phyloP scores from a whole-genome alignment of 1,140 invertebrate genomes.

The Heliothis subflexa region DNA sequence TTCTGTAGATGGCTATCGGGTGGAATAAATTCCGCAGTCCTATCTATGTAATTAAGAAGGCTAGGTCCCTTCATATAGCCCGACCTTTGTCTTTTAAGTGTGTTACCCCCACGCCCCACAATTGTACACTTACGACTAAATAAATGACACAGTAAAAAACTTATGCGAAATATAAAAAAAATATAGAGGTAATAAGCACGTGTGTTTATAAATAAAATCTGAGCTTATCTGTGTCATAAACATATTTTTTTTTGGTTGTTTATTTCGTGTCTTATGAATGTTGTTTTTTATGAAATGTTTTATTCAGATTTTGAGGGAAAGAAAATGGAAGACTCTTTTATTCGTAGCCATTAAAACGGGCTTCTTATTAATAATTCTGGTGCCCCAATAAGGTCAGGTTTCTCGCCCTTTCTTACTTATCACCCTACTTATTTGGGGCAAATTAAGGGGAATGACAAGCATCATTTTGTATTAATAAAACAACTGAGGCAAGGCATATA shows the following conservation, averaged over 20 bases:
- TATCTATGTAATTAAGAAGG: slow-evolving; percentile 55
- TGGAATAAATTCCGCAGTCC: slow-evolving; percentile 55
- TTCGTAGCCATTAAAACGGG: not conserved
- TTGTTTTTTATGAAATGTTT: not conserved
- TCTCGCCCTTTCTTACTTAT: not conserved
- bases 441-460: slow-evolving; percentile 24
- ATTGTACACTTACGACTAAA: slow-evolving; percentile 16
- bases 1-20: slow-evolving; percentile 44
- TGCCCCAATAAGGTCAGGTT: not conserved
- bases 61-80: slow-evolving; percentile 48
- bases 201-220: slow-evolving; percentile 16
- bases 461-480: slow-evolving; percentile 3
- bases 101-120: not conserved
- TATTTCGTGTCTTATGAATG: slow-evolving; percentile 3
- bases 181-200: slow-evolving; percentile 23
- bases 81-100: slow-evolving; percentile 40
- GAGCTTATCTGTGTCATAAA: slow-evolving; percentile 17
- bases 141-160: slow-evolving; percentile 20
- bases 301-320: not conserved
- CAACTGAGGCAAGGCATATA: not conserved
- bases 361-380: not conserved
- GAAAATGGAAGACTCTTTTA: not conserved
- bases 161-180: slow-evolving; percentile 26
- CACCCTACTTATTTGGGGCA: slow-evolving; percentile 4
- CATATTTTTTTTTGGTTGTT: not conserved